Base-by-base conservation (phyloP, 2,113 vertebrate genomes). In the Mystacornis crossleyi region DNA sequence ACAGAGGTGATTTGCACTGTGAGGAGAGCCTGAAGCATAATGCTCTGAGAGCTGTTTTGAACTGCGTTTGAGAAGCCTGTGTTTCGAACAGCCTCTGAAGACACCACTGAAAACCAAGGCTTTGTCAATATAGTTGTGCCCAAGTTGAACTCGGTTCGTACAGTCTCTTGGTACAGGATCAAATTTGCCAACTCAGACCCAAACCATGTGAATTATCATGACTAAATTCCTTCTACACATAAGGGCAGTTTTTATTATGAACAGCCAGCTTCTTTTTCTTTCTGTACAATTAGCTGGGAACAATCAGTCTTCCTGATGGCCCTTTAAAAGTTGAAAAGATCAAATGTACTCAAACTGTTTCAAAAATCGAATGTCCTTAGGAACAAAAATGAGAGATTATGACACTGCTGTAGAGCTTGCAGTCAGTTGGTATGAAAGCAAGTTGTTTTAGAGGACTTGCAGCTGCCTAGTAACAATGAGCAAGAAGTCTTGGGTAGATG, bases 1-100 rank as follows among this genome's bases (percentile, higher is more conserved):
- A 1, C 17, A 21, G 31, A 26, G 24, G 29, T 45, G 12, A 55
- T 1, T 0, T 23, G 7, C 1, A 0, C 42, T 45, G n/a, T 77
- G 66, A 42, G 50, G 16, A 86, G 58, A 75, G 15, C n/a, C 18
- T 48, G 75, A 77, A 34, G 15, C 10, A 6, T 9, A 12, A 19
- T 15, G 18, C 9, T 6, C 14, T 58, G 62, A 45, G 72, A 62
- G 14, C 11, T 50, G 31, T 53, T 89, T 29, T 28, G 71, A 65
- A 12, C 14, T 34, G 8, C 16, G 18, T 29, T 50, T 72, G 26
- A 66, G 26, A 65, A 45, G 23, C 7, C 51, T 66, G 10, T 67
- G 24, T 47, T 89, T 81, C 54, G 25, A 64, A 47, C 18, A 51
- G 25, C 12, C 25, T 88, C 34, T 45, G 60, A 87, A 79, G 26